These are phyloP conservation scores for Podargus strigoides DNA, from an alignment of 2,797 vertebrate genomes.

Conservation along the genomic window DNA sequence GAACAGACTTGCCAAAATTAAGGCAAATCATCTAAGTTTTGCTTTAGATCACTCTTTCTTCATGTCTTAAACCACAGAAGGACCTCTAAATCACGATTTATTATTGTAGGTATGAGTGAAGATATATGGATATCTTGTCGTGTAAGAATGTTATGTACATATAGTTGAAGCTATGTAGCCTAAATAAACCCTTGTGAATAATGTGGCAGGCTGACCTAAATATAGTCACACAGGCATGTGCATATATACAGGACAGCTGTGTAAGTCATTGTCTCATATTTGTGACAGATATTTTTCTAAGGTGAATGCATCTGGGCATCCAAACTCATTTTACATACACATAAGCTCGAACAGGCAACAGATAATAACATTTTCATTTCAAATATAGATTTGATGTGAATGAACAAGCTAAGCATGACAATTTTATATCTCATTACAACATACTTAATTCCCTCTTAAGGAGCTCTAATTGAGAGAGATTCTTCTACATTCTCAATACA, in stretches of 20 bases:
- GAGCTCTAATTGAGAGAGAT: background rate
- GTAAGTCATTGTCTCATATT: background rate
- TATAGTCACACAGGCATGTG: background rate
- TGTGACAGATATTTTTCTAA: background rate
- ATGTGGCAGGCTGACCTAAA: background rate
- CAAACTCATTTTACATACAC: background rate
- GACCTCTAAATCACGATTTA: background rate
- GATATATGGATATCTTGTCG: background rate
- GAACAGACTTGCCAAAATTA: background rate
- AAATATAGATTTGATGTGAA: background rate
- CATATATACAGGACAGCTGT: background rate
- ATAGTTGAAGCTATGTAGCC: background rate
- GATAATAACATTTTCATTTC: background rate
- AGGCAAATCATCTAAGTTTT: background rate
- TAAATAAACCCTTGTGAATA: background rate
- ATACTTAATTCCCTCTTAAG: background rate
- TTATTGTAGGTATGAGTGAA: background rate
- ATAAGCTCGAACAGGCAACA: background rate
- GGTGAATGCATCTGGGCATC: background rate
- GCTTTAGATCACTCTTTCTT: background rate
- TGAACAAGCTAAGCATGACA: background rate
- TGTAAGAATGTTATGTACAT: background rate
- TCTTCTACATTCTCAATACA: background rate
- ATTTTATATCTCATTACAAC: background rate
- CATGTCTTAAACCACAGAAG: background rate